phyloP scores from a whole-genome alignment of 2,888 invertebrate genomes.

The Acleris sparsana region DNA sequence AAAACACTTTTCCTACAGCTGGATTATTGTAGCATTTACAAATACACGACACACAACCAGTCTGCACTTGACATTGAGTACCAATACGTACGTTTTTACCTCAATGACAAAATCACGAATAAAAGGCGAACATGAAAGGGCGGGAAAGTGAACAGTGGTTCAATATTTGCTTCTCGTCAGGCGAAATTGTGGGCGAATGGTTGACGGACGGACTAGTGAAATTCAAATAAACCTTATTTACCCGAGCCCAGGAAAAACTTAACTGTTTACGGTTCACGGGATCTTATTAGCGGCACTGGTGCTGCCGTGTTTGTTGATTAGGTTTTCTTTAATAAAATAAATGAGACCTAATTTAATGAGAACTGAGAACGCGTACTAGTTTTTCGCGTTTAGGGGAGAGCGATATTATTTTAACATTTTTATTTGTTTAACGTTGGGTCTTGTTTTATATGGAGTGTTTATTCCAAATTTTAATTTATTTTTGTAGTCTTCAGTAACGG shows the following conservation, averaged over 20 bases:
- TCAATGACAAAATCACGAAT: conserved; percentile 48
- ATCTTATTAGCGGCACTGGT: conserved; percentile 27
- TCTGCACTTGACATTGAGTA: conserved; percentile 16
- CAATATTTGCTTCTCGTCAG: conserved; percentile 76
- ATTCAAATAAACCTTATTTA: conserved; percentile 63
- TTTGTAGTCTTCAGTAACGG: too few relatives aligned
- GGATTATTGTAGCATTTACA: neutral
- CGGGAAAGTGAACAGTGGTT: conserved; percentile 58
- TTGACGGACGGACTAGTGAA: conserved; percentile 62
- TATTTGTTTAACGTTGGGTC: too few relatives aligned
- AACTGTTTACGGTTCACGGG: conserved; percentile 25
- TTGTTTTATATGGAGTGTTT: too few relatives aligned
- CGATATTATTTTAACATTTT: too few relatives aligned
- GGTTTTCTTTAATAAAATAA: conserved; percentile 1
- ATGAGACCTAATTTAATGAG: too few relatives aligned
- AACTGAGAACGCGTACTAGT: too few relatives aligned
- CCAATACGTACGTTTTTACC: conserved; percentile 24
- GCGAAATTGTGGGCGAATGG: conserved; percentile 60
- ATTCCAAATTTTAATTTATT: too few relatives aligned
- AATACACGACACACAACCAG: conserved; percentile 1
- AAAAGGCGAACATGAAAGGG: conserved; percentile 57
- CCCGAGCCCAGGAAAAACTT: conserved; percentile 29
- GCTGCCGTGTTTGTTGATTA: conserved; percentile 11
- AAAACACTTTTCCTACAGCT: neutral
- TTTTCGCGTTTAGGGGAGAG: too few relatives aligned